Evolutionary conservation across 2,888 invertebrate genomes (phyloP).

Genomic region (Dryococelus australis): DNA sequence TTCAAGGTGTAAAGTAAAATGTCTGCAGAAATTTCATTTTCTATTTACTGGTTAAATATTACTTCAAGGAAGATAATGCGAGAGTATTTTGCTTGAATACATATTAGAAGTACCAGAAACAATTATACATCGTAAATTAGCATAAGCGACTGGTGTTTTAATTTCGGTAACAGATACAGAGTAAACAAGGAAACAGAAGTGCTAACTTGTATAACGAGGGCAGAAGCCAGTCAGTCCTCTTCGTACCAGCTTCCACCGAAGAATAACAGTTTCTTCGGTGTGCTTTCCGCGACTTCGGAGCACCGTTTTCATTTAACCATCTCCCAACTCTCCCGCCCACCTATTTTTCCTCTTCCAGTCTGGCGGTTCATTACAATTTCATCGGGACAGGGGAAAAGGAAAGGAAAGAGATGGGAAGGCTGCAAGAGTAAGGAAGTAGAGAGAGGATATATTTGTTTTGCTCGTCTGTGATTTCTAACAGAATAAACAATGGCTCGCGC

Average conservation of each 20-base stretch:
- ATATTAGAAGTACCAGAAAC: too few species aligned
- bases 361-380: neutral
- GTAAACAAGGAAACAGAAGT: too few species aligned
- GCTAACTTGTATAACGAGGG: too few species aligned
- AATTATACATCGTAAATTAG: too few species aligned
- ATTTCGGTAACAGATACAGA: too few species aligned
- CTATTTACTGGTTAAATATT: too few species aligned
- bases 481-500: neutral
- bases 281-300: neutral
- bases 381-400: neutral
- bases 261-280: neutral
- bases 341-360: neutral
- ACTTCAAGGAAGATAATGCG: too few species aligned
- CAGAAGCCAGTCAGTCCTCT: too few species aligned
- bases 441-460: neutral
- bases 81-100: too few species aligned
- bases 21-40: too few species aligned
- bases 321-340: neutral
- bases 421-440: neutral
- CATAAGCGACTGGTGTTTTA: too few species aligned
- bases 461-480: constrained; percentile 1
- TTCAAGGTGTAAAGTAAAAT: too few species aligned
- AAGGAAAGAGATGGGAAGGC: neutral
- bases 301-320: neutral
- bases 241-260: neutral